Evolutionary conservation across 1,140 invertebrate genomes (phyloP), one percentile per base, ranked within the genome.

Genomic region (Drosophila orosa): DNA sequence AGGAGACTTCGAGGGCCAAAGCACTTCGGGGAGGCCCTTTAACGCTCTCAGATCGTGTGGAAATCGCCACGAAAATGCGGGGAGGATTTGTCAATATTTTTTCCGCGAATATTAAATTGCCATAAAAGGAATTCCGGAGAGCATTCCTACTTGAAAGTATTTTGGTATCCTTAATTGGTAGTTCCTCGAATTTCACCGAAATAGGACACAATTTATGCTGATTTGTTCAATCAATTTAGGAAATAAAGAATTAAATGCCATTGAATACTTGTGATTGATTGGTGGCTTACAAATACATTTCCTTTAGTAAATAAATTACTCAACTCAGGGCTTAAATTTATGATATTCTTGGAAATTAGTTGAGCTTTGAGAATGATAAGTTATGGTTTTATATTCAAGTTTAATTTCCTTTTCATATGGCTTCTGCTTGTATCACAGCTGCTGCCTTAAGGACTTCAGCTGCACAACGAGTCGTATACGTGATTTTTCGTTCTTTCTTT

Each of bases 21-120:
- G 15, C 61, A 68, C 61, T 68, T 68, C 29, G 45, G 65, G 65
- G 45, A 66, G 60, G 27, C 12, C 35, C 45, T 37, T 48, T 35
- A 68, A 66, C 50, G 50, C 65, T 50, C 61, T 50, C 45, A 48
- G 65, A 66, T 68, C 65, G 65, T 66, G 61, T 68, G 65, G 35
- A 68, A 68, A 66, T 67, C 27, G 45, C 44, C 61, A 42, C 60
- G 13, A 17, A 68, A 68, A 68, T 22, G 44, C 29, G 45, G 47
- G 33, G 27, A n/a, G 44, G 37, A 68, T 54, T 39, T 68, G 50
- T 68, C 61, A 66, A 52, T 68, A 68, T 68, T 66, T 68, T 54
- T 52, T 39, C 12, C 44, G 31, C 24, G 44, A 33, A 50, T 50
- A 67, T 45, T 25, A 40, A 66, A 65, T 67, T 12, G 44, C 44